These are phyloP conservation scores for Xestia sexstrigata DNA, from an alignment of 2,888 invertebrate genomes.

Conservation along the genomic window DNA sequence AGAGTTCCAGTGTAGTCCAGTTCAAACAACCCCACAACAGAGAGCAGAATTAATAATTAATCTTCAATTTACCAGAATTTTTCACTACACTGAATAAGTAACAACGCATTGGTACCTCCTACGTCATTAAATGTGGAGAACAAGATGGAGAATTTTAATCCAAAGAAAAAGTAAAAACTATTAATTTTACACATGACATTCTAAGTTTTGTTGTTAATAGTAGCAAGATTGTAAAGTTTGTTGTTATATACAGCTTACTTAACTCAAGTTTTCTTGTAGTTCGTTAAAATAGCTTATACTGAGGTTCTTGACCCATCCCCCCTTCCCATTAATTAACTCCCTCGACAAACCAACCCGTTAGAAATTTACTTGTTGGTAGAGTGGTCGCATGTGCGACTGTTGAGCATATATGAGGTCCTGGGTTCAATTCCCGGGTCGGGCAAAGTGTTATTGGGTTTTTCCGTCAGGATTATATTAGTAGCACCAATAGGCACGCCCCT, in stretches of 20 bases:
- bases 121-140: not conserved
- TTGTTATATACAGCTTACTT: not conserved
- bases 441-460: no score
- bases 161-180: constrained; percentile 4
- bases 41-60: constrained; percentile 20
- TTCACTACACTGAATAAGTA: constrained; percentile 18
- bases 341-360: not conserved
- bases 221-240: not conserved
- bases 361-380: not conserved
- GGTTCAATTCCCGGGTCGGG: no score
- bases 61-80: constrained; percentile 29
- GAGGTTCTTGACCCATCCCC: not conserved
- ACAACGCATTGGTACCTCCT: constrained; percentile 10
- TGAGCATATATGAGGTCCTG: no score
- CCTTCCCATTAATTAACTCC: not conserved
- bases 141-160: constrained; percentile 2
- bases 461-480: no score
- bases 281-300: not conserved
- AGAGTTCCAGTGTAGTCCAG: not conserved
- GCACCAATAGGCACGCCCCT: not conserved
- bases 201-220: constrained; percentile 18
- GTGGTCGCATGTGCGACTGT: no score
- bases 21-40: not conserved
- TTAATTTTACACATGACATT: constrained; percentile 10
- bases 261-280: constrained; percentile 5